Evolutionary conservation across 1,140 invertebrate species (phyloP), one percentile per base, ranked within the genome.

Genomic region (Yoshiicerus persimilis): DNA sequence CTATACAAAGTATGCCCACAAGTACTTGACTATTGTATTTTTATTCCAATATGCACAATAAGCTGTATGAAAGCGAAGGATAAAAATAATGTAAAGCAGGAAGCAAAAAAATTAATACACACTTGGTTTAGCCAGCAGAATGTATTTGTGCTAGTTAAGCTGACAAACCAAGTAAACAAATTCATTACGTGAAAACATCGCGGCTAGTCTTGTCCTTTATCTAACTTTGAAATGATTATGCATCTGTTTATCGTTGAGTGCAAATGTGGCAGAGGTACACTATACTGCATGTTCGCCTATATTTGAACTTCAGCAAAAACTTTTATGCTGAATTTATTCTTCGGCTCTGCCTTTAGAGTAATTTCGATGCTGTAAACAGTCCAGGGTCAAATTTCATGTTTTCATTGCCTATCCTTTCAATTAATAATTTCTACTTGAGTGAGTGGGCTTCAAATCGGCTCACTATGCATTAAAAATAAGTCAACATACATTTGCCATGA

Each of bases 61-160:
- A 32, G 13, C 70, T 20, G 6, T 25, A 38, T 13, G 16, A 36
- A 34, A 36, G 34, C 16, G 34, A 13, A 6, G n/a, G 9, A 36
- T 36, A 77, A 34, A 77, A 23, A 32, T 80, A 38, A 36, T n/a
- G 32, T 20, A 80, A 38, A 80, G n/a, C 75, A 80, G 75, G 75
- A 80, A 80, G 34, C 75, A 80, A 80, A 80, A 80, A 80, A 80
- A 80, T 80, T 80, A 80, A 34, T 38, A 80, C 75, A 80, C 75
- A 80, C 75, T 34, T 80, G 30, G 36, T 34, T 80, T 80, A 34
- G 30, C 38, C 38, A 36, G 8, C 27, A 16, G 66, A 70, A 16
- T 16, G 27, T 34, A 77, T 80, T 70, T 30, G 16, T 32, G 30
- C 27, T 23, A 70, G 30, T 70, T 70, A 70, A 70, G 66, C 66